phyloP scores from a whole-genome alignment of 2,113 vertebrate genomes.

The human region GRCh38 chr3:8704001-8704500 shows the following conservation, averaged over 20 bases:
- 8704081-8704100: neutral
- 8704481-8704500: neutral
- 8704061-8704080: neutral
- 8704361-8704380: neutral
- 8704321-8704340: accelerated
- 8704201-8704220: neutral
- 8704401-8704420: neutral
- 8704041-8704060: neutral
- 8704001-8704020: neutral
- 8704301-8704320: neutral
- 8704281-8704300: neutral
- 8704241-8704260: neutral
- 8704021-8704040: neutral
- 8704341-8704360: neutral
- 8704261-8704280: neutral
- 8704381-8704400: neutral
- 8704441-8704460: neutral
- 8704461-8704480: too few relatives aligned
- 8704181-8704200: neutral
- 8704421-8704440: neutral
- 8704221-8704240: neutral
- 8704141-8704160: neutral
- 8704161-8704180: neutral
- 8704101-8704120: neutral
- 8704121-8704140: neutral